Percentiles rank a stretch among this genome's conserved stretches.
These are phyloP conservation scores for Plebejus anna DNA, from an alignment of 2,888 invertebrate genomes.

Conservation along the genomic window DNA sequence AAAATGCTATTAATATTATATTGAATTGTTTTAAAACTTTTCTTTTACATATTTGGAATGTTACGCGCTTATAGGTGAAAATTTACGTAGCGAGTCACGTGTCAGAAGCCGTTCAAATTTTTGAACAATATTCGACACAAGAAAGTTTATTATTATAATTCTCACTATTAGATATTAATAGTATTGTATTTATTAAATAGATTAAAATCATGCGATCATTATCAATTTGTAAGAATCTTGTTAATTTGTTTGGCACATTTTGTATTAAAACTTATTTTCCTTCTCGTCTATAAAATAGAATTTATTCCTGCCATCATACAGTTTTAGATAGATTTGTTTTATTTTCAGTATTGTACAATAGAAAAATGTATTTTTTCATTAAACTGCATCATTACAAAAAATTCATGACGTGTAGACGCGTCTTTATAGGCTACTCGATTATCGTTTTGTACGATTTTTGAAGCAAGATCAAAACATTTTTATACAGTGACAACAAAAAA, in stretches of 20 bases:
- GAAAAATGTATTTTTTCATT: background rate
- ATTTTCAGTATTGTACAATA: background rate
- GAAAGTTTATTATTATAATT: background rate
- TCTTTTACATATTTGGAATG: slow-evolving; percentile 17
- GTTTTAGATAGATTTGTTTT: background rate
- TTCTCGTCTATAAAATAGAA: slow-evolving; percentile 22
- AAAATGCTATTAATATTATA: slow-evolving; percentile 17
- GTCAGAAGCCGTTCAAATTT: background rate
- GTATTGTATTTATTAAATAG: slow-evolving; percentile 17
- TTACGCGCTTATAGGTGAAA: slow-evolving; percentile 9
- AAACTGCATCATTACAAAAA: background rate
- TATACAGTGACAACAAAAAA: slow-evolving; percentile 3
- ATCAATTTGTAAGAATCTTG: background rate
- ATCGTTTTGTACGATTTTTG: background rate
- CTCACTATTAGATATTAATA: slow-evolving; percentile 14
- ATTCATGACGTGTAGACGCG: background rate
- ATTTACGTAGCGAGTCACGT: background rate
- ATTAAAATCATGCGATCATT: background rate
- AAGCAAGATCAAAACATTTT: background rate
- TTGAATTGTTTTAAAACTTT: background rate
- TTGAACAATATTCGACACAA: background rate
- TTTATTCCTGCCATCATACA: slow-evolving; percentile 25
- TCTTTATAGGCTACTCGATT: background rate
- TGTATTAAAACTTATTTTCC: background rate
- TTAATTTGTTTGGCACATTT: slow-evolving; percentile 15